Base-by-base conservation (phyloP, 2,888 invertebrate genomes). In the Trissolcus japonicus region DNA sequence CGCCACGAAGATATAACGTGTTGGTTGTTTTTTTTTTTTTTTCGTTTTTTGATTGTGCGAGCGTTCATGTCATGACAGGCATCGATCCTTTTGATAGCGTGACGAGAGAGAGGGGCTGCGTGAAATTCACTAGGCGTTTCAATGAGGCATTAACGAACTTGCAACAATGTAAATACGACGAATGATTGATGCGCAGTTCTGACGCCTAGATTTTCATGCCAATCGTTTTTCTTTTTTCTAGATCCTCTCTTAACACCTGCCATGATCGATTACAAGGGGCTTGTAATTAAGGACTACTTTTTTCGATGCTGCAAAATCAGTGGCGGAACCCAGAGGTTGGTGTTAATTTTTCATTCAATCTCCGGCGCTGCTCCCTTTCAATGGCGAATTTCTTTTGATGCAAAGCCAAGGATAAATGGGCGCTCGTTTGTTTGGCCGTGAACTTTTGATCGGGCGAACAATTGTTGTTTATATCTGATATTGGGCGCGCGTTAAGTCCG, bases 401-500 rank as follows among this genome's bases (percentile, higher is more conserved):
- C 16, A 53, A 62, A 46, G 43, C 57, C 17, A 19, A 48, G 54
- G 40, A 62, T 66, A 62, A 76, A 71, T 66, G 76, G 60, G 25
- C 63, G 17, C 35, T 40, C 50, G 63, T 43, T 69, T 60, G 53
- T 55, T 62, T 43, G 66, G 19, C 17, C 67, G 60, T 55, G 62
- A 62, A 66, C 51, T 75, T 68, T 66, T 51, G 71, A 75, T 72
- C 72, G 68, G 35, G 19, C 35, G 40, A 4, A 51, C 78, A 75
- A 75, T 75, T 61, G 72, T 75, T 75, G 72, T 68, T 75, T 65
- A 63, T 73, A 79, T 76, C 75, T 73, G 79, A 79, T 76, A 76
- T 73, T 51, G 57, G 55, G 17, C 25, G 41, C 40, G 63, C 63
- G 67, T 67, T 67, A 67, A 67, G 62, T 63, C 54, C 63, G 60